Percentiles rank a stretch among this genome's conserved stretches.
Conservation (phyloP, 2,113 vertebrate genomes). For the Hippocampus barbouri region DNA sequence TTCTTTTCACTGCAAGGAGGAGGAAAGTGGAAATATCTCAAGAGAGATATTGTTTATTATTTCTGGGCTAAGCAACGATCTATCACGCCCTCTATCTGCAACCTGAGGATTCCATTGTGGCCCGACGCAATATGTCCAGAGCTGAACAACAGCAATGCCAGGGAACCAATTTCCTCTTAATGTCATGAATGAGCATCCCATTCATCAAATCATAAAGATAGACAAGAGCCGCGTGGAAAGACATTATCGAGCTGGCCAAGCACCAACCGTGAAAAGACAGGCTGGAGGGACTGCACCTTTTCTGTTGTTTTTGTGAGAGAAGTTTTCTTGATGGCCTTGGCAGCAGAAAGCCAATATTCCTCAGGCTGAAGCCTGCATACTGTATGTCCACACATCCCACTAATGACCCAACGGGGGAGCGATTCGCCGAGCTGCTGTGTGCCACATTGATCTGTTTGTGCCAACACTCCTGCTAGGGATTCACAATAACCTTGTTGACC, state of each 20-base stretch:
- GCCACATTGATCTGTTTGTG: constrained; percentile 26
- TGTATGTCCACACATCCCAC: neutral
- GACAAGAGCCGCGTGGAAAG: constrained; percentile 44
- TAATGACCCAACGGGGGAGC: neutral
- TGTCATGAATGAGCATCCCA: constrained; percentile 65
- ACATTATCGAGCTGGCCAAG: constrained; percentile 48
- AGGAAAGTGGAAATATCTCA: constrained; percentile 28
- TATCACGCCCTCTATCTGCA: constrained; percentile 44
- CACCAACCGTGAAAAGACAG: constrained; percentile 3
- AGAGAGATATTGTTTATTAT: constrained; percentile 56
- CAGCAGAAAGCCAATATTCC: neutral
- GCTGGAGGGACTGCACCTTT: constrained; percentile 8
- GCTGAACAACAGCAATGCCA: constrained; percentile 63
- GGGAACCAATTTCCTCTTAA: constrained; percentile 68
- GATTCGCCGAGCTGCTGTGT: constrained; percentile 13
- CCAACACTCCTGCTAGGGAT: constrained; percentile 6
- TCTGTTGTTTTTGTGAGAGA: constrained; percentile 17
- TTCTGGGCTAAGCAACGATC: constrained; percentile 56
- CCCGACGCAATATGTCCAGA: constrained; percentile 49
- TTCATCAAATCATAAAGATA: constrained; percentile 63
- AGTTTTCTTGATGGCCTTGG: constrained; percentile 3
- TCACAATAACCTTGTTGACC: constrained; percentile 16
- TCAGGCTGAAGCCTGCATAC: neutral
- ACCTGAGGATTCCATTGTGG: constrained; percentile 63
- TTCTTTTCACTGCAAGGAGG: constrained; percentile 31